These are phyloP conservation scores for Osmerus eperlanus DNA, from an alignment of 2,113 vertebrate species.

Conservation along the genomic window DNA sequence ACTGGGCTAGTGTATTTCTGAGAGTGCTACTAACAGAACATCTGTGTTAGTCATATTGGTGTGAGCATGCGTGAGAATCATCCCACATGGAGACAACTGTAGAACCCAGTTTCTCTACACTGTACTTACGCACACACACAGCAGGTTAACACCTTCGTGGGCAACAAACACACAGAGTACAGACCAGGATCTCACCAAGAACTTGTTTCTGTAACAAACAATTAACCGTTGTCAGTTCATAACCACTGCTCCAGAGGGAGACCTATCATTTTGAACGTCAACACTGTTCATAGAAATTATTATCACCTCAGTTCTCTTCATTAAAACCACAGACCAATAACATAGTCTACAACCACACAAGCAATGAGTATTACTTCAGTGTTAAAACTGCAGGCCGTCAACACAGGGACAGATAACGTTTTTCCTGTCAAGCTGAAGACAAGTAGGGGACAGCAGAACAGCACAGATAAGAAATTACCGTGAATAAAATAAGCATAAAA, in stretches of 20 bases:
- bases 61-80: neutral
- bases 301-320: neutral
- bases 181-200: neutral
- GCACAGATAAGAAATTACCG: constrained; percentile 7
- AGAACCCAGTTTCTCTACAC: constrained; percentile 23
- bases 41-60: constrained; percentile 13
- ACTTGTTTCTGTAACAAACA: neutral
- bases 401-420: neutral
- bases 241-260: neutral
- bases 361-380: neutral
- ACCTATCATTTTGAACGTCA: neutral
- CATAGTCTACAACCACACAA: neutral
- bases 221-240: constrained; percentile 13
- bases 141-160: neutral
- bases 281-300: neutral
- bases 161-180: constrained; percentile 15
- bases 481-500: constrained; percentile 15
- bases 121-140: constrained; percentile 7
- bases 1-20: constrained; percentile 21
- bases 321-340: neutral
- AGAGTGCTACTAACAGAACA: constrained; percentile 9
- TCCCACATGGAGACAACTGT: constrained; percentile 1
- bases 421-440: neutral
- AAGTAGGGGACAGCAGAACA: neutral
- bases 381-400: neutral